These are phyloP conservation scores for Timema cristinae DNA, from an alignment of 2,888 invertebrate species.

Conservation along the genomic window DNA sequence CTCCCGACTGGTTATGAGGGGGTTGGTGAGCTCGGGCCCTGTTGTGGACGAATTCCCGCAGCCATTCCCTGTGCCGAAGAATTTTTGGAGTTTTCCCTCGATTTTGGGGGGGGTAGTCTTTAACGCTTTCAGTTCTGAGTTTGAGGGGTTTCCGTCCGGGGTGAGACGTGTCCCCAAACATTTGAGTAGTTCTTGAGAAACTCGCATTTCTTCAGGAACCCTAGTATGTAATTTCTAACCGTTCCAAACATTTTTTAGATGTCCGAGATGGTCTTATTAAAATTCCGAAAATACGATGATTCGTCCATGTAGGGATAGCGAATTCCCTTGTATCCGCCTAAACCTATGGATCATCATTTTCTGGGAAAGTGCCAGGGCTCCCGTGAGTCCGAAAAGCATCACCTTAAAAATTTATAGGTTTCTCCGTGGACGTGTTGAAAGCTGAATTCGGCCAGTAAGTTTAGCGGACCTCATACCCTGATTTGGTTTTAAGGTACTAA, in stretches of 20 bases:
- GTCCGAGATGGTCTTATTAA: background rate
- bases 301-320: too few relatives aligned
- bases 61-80: background rate
- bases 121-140: background rate
- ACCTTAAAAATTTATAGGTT: background rate
- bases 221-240: background rate
- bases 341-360: background rate
- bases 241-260: background rate
- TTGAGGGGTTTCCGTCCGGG: background rate
- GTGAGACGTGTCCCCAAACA: too few relatives aligned
- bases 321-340: too few relatives aligned
- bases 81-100: background rate
- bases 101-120: background rate
- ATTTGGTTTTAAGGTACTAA: too few relatives aligned
- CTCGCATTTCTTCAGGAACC: background rate
- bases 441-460: background rate
- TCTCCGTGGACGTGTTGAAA: background rate
- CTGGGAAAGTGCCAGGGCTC: background rate
- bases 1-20: too few relatives aligned
- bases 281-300: background rate
- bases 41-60: background rate
- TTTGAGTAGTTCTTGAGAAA: too few relatives aligned
- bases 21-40: background rate
- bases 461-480: background rate
- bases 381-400: background rate